Conservation (phyloP, 2,797 vertebrate genomes). For the Poeciliopsis presidionis region DNA sequence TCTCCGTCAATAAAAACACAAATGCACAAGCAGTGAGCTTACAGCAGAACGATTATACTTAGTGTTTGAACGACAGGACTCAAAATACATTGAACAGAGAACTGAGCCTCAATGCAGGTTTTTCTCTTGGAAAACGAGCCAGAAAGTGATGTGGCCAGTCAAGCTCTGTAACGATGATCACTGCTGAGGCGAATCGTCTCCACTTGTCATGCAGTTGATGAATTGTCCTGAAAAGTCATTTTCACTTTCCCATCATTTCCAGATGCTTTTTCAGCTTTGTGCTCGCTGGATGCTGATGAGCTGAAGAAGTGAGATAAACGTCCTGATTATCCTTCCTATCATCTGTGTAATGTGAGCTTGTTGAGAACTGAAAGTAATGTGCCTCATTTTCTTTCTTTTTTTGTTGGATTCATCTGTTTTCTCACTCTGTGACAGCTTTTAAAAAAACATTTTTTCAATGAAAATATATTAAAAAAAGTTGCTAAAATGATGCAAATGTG, state of each 20-base stretch:
- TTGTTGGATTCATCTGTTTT: too few relatives aligned
- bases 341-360: neutral
- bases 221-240: neutral
- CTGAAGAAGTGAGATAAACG: neutral
- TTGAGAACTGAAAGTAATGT: neutral
- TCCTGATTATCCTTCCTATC: neutral
- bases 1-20: conserved; percentile 42
- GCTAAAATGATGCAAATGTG: neutral
- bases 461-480: neutral
- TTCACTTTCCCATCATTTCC: neutral
- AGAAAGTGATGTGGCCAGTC: neutral
- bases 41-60: neutral
- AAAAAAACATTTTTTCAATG: too few relatives aligned
- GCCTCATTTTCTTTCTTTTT: neutral
- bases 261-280: neutral
- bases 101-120: neutral
- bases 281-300: neutral
- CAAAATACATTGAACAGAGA: neutral
- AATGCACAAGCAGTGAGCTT: neutral
- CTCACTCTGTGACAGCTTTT: too few relatives aligned
- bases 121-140: neutral
- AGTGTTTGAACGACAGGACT: neutral
- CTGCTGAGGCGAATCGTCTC: neutral
- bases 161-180: neutral
- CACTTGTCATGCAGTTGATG: neutral